Evolutionary conservation across 1,140 invertebrate genomes (phyloP), one percentile per base, ranked within the genome.

Genomic region (Leptestheria dahalacensis): DNA sequence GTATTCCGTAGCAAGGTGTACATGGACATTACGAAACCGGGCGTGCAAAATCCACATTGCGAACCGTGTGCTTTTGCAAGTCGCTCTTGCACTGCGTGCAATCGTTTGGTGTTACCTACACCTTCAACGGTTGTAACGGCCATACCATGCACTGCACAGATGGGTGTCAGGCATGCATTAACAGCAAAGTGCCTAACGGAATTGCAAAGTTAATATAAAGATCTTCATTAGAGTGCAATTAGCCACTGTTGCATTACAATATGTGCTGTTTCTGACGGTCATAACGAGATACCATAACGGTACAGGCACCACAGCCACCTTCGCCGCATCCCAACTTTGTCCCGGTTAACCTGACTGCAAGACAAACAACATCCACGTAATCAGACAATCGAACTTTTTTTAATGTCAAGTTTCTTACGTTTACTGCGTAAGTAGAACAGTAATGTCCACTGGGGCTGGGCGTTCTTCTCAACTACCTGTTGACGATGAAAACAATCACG

Each of bases 1-100:
- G 59, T 63, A 67, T 79, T 79, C 63, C 90, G 74, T 0, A 93
- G 69, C 24, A 92, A 71, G 0, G 86, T 79, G 65, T 93, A 92
- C 90, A 93, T 93, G 3, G 89, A 92, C 91, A 94, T 93, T 0
- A 94, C 87, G 57, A 93, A 91, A 15, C 89, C 89, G 2, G 90
- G 89, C 2, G 89, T 91, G 65, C 90, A 93, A 70, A 91, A 93
- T 3, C 89, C 90, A 68, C 90, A 93, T 73, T 93, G 89, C 0
- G 87, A 89, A 0, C 90, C 90, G 67, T 93, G 89, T 2, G 85
- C 78, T 74, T 87, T 86, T 0, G 88, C 87, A 51, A 94, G 80
- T 64, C 88, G 75, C 68, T 93, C 86, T 75, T 93, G 89, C 4
- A 87, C 83, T 0, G 88, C 83, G 73, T 92, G 87, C 21, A 91